Conservation (phyloP, 2,113 vertebrate genomes). For the Myotis davidii region DNA sequence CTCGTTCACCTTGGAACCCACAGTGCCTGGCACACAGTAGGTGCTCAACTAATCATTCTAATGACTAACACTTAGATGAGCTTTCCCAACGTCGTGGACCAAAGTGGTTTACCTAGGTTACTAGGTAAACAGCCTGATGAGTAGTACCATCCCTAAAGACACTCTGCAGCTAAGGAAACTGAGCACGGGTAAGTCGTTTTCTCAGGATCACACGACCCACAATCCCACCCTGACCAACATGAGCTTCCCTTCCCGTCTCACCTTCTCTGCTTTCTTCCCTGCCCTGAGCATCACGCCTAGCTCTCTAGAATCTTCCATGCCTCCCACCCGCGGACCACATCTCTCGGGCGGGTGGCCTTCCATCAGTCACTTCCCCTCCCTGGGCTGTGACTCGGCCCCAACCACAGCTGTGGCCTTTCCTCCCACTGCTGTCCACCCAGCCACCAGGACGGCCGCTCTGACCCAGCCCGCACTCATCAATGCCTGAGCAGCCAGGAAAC, state of each 20-base stretch:
- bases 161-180: neutral
- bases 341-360: neutral
- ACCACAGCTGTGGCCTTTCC: neutral
- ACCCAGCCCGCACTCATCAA: neutral
- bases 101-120: no score
- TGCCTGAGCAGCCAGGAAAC: neutral
- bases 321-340: neutral
- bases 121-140: no score
- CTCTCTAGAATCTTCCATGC: no score
- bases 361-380: neutral
- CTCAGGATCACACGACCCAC: neutral
- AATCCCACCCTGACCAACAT: neutral
- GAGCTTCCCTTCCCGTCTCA: rapidly evolving
- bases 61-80: neutral
- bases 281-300: neutral
- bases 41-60: neutral
- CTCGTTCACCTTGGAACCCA: neutral
- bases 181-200: neutral
- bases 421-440: no score
- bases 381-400: neutral
- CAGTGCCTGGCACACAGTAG: neutral
- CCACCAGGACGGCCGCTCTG: neutral
- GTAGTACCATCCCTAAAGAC: neutral
- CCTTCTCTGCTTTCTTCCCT: neutral
- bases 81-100: neutral